Evolutionary conservation across 2,888 invertebrate genomes (phyloP).

Genomic region (Phyllotreta striolata): DNA sequence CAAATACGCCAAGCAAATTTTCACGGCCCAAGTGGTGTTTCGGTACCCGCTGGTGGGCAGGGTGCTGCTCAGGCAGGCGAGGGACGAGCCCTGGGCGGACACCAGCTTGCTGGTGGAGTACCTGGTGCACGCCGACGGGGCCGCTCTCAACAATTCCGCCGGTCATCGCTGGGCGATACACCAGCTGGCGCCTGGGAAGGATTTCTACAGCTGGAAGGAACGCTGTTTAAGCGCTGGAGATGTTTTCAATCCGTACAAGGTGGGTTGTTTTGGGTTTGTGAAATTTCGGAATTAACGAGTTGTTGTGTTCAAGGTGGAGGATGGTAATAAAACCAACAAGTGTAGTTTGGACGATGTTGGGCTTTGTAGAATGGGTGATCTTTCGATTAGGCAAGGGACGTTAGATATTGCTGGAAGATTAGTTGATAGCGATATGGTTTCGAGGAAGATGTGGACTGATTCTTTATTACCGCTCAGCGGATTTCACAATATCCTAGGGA

Average conservation of each 20-base stretch:
- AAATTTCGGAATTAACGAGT: slow-evolving; percentile 1
- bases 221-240: slow-evolving; percentile 82
- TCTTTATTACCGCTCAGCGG: slow-evolving; percentile 79
- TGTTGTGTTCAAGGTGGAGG: slow-evolving; percentile 62
- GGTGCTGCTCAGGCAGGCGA: slow-evolving; percentile 82
- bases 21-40: slow-evolving; percentile 77
- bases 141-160: slow-evolving; percentile 75
- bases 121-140: slow-evolving; percentile 87
- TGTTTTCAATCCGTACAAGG: slow-evolving; percentile 80
- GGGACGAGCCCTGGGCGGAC: slow-evolving; percentile 82
- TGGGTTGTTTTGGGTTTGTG: slow-evolving; percentile 49
- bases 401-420: slow-evolving; percentile 80
- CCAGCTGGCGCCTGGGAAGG: slow-evolving; percentile 78
- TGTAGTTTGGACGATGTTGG: slow-evolving; percentile 68
- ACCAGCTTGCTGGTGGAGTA: slow-evolving; percentile 85
- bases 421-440: slow-evolving; percentile 68
- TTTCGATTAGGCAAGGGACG: slow-evolving; percentile 74
- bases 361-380: slow-evolving; percentile 79
- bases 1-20: slow-evolving; percentile 74
- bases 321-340: slow-evolving; percentile 66
- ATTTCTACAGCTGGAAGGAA: slow-evolving; percentile 90
- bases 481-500: slow-evolving; percentile 75
- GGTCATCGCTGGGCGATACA: slow-evolving; percentile 88
- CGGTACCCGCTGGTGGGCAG: slow-evolving; percentile 88
- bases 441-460: slow-evolving; percentile 83